Base-by-base conservation (phyloP, 2,797 vertebrate genomes). In the Ciconia nigra region DNA sequence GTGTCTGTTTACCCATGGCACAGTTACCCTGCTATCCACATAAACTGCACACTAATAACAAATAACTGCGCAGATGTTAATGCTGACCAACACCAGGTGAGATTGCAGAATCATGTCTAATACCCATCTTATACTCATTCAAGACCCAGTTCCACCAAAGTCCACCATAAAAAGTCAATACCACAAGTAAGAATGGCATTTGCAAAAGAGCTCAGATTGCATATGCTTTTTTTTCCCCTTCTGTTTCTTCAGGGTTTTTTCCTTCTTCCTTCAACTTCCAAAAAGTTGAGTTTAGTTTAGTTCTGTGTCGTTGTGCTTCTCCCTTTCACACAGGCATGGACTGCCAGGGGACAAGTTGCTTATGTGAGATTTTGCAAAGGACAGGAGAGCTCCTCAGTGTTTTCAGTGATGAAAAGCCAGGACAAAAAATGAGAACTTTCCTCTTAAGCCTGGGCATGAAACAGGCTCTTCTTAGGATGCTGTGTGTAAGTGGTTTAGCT, bases 401-500 rank as follows among this genome's bases (percentile, higher is more conserved):
- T 87, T 93, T 70, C 63, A 39, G 51, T 26, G 31, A 29, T 58
- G 63, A 65, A 92, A 85, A 83, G 18, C 13, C 25, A 73, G 28
- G 67, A 62, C 19, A 83, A 67, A 96, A 85, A 16, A 4, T 33
- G 3, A 69, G 42, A 83, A 70, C 8, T 73, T 88, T 71, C 28
- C n/a, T 83, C 55, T 90, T 65, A 95, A 91, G 62, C 12, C 65
- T 59, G 41, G 5, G n/a, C 49, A 33, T 31, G 57, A 80, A 55
- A 77, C 39, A 93, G 22, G 26, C 49, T 41, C 7, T 84, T 57
- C 49, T 84, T 58, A 66, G 55, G 54, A 28, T 24, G 41, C 51
- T 88, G 19, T 28, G 31, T 87, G 26, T 66, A 65, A 84, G 46
- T 47, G 49, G 21, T 87, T 92, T 79, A 80, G 84, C n/a, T 85